These are phyloP conservation scores for Desoria tigrina DNA, from an alignment of 2,888 invertebrate species.

Conservation along the genomic window DNA sequence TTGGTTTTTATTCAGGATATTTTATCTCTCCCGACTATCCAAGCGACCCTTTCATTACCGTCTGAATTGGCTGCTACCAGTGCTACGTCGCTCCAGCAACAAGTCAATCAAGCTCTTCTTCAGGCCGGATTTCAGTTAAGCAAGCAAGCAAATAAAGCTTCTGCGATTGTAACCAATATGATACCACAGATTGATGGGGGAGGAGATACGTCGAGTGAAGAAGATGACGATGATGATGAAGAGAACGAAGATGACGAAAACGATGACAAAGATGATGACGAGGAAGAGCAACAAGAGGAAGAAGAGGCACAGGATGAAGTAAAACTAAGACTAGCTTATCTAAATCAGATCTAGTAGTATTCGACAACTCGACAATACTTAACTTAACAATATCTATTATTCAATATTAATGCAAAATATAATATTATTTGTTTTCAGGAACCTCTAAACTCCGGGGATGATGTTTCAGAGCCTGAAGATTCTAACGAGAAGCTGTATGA, in stretches of 20 bases:
- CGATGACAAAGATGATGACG: conserved; percentile 55
- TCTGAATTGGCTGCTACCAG: conserved; percentile 75
- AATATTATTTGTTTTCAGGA: no score
- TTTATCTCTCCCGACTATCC: conserved; percentile 82
- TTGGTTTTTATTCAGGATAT: conserved; percentile 60
- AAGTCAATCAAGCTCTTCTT: conserved; percentile 77
- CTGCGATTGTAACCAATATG: conserved; percentile 15
- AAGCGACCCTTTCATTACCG: conserved; percentile 85
- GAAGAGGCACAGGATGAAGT: conserved; percentile 66
- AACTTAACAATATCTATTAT: background rate
- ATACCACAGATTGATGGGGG: conserved; percentile 58
- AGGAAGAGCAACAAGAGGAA: conserved; percentile 62
- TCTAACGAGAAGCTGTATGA: conserved; percentile 88
- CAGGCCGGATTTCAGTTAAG: conserved; percentile 55
- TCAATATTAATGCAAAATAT: background rate
- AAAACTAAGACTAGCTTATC: no score
- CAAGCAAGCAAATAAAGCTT: background rate
- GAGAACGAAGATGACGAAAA: conserved; percentile 66
- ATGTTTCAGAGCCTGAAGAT: conserved; percentile 87
- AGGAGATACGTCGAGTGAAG: conserved; percentile 58
- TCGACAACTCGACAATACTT: background rate
- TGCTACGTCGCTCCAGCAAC: conserved; percentile 85
- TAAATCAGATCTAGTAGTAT: no score
- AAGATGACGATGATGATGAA: conserved; percentile 73
- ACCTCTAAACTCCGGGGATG: conserved; percentile 93